Evolutionary conservation across 2,797 vertebrate species (phyloP), one percentile per base, ranked within the genome.

Genomic region (Glyptemys insculpta): DNA sequence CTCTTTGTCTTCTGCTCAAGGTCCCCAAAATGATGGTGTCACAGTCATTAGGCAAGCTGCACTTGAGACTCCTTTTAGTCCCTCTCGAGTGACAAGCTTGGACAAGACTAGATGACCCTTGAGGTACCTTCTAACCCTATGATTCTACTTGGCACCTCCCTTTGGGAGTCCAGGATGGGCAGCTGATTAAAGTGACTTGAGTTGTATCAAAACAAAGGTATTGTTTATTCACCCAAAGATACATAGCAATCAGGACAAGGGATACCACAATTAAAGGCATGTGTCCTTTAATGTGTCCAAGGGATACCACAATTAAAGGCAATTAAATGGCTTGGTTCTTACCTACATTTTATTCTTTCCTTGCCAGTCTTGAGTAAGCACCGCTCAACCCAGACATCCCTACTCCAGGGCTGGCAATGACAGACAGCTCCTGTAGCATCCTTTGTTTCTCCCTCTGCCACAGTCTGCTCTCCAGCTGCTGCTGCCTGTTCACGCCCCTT

Each of bases 1-100:
- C 21, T 94, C 72, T 95, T 95, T 83, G 34, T 91, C 83, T 91
- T 91, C 54, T 68, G 21, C 8, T 91, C 79, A 87, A 27, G 85
- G 88, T 84, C 80, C 47, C 37, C 57, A 65, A 86, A 93, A 93
- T 47, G 81, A 88, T 37, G n/a, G 65, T 18, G 9, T 41, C 65
- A 72, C 34, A 68, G n/a, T 34, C 62, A 65, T 16, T 18, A 65
- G 34, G 34, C 34, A 15, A 59, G 29, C 29, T 59, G 29, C 57
- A 59, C 14, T 31, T 31, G 29, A 65, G 62, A 19, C 62, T 3
- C 62, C 16, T 65, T 65, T 65, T n/a, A n/a, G 31, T 6, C 9
- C n/a, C 65, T 68, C n/a, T 68, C 5, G 2, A 10, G n/a, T 37
- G 65, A 72, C n/a, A 72, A 72, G 65, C 19, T 21, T 72, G 34